These are phyloP conservation scores for Hyppa rectilinea DNA, from an alignment of 2,888 invertebrate species.

Conservation along the genomic window DNA sequence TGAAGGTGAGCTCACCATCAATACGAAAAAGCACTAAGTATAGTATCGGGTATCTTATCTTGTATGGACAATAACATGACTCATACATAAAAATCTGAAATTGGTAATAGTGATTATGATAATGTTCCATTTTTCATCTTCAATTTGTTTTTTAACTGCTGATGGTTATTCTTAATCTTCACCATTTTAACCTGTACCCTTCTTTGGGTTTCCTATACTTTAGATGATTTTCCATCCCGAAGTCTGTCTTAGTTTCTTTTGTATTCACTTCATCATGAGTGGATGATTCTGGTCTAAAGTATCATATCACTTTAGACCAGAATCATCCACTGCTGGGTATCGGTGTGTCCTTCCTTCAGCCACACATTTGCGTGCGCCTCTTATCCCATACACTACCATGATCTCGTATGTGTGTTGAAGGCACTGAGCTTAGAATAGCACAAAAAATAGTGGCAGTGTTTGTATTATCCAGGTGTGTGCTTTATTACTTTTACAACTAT, in stretches of 20 bases:
- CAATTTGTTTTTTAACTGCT: background rate
- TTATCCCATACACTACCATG: too few species aligned
- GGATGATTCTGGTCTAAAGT: too few species aligned
- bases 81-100: background rate
- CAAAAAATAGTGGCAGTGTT: too few species aligned
- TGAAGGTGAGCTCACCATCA: conserved; percentile 47
- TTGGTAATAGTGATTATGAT: background rate
- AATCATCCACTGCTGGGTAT: too few species aligned
- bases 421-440: too few species aligned
- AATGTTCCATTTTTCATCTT: background rate
- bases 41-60: background rate
- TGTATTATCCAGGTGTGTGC: background rate
- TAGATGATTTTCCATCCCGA: background rate
- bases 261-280: background rate
- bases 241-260: background rate
- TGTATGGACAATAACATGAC: background rate
- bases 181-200: too few species aligned
- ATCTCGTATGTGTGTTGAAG: too few species aligned
- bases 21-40: background rate
- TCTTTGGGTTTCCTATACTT: background rate
- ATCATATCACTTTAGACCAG: too few species aligned
- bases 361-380: background rate
- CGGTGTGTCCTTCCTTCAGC: background rate
- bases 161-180: background rate
- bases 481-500: background rate